These are phyloP conservation scores for Acleris holmiana DNA, from an alignment of 2,888 invertebrate genomes.

Conservation along the genomic window DNA sequence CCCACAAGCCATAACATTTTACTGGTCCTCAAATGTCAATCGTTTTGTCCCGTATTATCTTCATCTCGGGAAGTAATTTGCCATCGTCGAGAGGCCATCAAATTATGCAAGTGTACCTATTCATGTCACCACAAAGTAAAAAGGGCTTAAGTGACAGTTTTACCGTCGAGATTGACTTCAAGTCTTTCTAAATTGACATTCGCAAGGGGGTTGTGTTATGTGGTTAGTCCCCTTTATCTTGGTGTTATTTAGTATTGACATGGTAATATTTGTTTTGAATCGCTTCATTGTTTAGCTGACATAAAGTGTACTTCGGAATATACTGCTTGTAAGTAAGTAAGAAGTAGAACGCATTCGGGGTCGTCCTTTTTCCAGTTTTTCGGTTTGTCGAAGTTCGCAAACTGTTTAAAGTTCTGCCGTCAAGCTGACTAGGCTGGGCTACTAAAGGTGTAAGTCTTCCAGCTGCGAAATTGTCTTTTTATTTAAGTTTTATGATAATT, in stretches of 20 bases:
- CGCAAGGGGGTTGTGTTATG: neutral
- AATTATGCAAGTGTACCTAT: constrained; percentile 25
- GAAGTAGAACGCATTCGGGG: neutral
- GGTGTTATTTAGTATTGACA: neutral
- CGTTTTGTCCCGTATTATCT: constrained; percentile 22
- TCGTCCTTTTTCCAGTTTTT: neutral
- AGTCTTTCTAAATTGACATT: neutral
- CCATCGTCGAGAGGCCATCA: constrained; percentile 16
- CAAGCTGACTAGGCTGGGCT: too few species aligned
- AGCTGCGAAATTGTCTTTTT: too few species aligned
- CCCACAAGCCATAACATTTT: constrained; percentile 24
- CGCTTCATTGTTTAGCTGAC: neutral
- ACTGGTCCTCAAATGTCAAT: constrained; percentile 32
- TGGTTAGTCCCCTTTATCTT: neutral
- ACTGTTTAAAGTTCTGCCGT: too few species aligned
- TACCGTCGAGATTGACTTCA: too few species aligned
- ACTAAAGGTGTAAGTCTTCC: too few species aligned
- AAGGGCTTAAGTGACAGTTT: constrained; percentile 6
- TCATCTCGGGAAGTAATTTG: constrained; percentile 27
- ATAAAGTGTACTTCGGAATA: neutral
- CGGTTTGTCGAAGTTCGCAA: too few species aligned
- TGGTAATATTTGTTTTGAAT: neutral
- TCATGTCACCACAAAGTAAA: constrained; percentile 1
- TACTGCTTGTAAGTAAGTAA: too few species aligned
- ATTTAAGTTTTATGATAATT: too few species aligned